A percentile compares a stretch with the other conserved stretches of the same genome.
phyloP scores from a whole-genome alignment of 2,113 vertebrate genomes.

The Columba janthina region DNA sequence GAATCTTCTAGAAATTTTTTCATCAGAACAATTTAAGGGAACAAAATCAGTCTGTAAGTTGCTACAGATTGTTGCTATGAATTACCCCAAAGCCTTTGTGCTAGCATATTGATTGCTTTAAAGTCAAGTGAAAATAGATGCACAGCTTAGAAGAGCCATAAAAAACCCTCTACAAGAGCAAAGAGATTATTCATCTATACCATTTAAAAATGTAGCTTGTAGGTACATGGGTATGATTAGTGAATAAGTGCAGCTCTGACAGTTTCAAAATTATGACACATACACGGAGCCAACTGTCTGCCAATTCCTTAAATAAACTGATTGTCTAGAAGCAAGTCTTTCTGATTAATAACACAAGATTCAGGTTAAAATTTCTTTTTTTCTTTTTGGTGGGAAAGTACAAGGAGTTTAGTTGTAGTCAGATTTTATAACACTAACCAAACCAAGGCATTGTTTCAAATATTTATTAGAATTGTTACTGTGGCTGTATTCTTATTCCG shows the following conservation, averaged over 20 bases:
- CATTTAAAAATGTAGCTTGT: conserved; percentile 38
- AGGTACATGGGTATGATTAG: conserved; percentile 40
- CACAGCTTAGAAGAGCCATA: conserved; percentile 37
- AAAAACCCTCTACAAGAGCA: conserved; percentile 16
- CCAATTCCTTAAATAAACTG: conserved; percentile 26
- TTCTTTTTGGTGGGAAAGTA: neutral
- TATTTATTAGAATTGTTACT: conserved; percentile 23
- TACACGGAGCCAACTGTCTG: neutral
- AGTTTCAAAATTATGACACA: conserved; percentile 44
- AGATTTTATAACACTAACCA: neutral
- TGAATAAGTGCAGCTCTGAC: conserved; percentile 34
- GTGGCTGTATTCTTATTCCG: neutral
- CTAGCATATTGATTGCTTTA: conserved; percentile 51
- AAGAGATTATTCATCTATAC: conserved; percentile 41
- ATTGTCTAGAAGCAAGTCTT: conserved; percentile 30
- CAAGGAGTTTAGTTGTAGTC: neutral
- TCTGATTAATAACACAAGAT: conserved; percentile 1
- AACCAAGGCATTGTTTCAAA: conserved; percentile 24
- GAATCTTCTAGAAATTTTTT: conserved; percentile 33
- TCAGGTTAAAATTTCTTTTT: neutral
- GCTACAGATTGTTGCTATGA: conserved; percentile 48
- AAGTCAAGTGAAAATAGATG: conserved; percentile 63
- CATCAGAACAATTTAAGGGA: conserved; percentile 29
- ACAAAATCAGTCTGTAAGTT: conserved; percentile 40
- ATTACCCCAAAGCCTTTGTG: conserved; percentile 57